These are phyloP conservation scores for Drosophila antonietae DNA, from an alignment of 2,888 invertebrate genomes.

Conservation along the genomic window DNA sequence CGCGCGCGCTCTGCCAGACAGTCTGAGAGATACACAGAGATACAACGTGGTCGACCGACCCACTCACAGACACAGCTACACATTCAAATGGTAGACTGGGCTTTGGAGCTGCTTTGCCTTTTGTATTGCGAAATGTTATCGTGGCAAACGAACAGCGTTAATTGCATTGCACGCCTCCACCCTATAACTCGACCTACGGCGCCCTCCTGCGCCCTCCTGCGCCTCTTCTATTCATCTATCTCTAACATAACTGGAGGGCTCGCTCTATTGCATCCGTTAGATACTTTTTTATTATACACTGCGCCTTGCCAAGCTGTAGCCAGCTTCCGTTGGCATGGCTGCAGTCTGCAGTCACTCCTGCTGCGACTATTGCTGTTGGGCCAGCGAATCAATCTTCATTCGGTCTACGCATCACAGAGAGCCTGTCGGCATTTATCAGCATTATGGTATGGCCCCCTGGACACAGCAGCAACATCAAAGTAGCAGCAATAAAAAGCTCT, in stretches of 20 bases:
- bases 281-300: slow-evolving; percentile 33
- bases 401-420: slow-evolving; percentile 7
- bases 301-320: slow-evolving; percentile 19
- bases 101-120: slow-evolving; percentile 37
- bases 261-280: slow-evolving; percentile 48
- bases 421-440: slow-evolving; percentile 37
- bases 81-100: slow-evolving; percentile 12
- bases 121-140: slow-evolving; percentile 46
- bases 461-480: slow-evolving; percentile 36
- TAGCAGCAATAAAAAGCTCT: slow-evolving; percentile 39
- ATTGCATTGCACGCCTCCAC: slow-evolving; percentile 53
- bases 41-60: slow-evolving; percentile 31
- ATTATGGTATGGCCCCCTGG: slow-evolving; percentile 44
- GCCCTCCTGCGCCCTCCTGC: not conserved
- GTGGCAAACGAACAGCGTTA: slow-evolving; percentile 58
- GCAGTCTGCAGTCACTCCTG: not conserved
- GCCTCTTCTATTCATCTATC: not conserved
- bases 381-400: slow-evolving; percentile 51
- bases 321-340: slow-evolving; percentile 20
- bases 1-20: slow-evolving; percentile 66
- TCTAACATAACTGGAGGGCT: slow-evolving; percentile 1
- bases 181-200: not conserved
- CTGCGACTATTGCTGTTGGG: not conserved
- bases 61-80: slow-evolving; percentile 31
- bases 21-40: slow-evolving; percentile 59